These are phyloP conservation scores for Otus sunia DNA, from an alignment of 2,113 vertebrate species.

Conservation along the genomic window DNA sequence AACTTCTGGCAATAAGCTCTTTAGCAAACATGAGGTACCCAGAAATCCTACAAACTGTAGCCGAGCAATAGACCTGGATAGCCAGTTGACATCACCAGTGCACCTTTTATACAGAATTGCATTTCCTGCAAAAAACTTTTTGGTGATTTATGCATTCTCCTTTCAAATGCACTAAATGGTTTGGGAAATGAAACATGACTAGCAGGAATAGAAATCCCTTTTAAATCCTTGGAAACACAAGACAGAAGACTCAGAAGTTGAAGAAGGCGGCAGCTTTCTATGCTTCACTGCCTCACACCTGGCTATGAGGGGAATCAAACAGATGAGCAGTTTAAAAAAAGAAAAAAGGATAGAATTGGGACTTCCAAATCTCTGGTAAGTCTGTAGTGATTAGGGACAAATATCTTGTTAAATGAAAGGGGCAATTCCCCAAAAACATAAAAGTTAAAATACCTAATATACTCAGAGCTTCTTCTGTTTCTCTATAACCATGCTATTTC, in stretches of 20 bases:
- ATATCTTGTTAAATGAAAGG: background rate
- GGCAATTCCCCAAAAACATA: background rate
- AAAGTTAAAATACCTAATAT: background rate
- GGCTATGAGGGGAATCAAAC: background rate
- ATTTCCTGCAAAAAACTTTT: background rate
- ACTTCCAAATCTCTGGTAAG: background rate
- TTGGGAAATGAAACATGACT: slow-evolving; percentile 22
- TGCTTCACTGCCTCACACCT: slow-evolving; percentile 35
- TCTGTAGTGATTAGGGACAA: background rate
- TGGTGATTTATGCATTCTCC: background rate
- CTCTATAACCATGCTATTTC: background rate
- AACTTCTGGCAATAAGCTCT: background rate
- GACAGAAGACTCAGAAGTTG: background rate
- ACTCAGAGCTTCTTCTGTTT: background rate
- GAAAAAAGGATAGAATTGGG: background rate
- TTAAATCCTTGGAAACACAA: background rate
- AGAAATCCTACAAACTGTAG: background rate
- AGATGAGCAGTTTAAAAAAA: background rate
- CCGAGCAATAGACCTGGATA: background rate
- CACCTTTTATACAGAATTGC: background rate
- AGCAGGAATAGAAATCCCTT: slow-evolving; percentile 3
- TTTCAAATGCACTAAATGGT: background rate
- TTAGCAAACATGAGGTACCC: background rate
- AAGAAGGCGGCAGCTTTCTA: background rate
- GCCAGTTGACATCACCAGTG: slow-evolving; percentile 18